A percentile compares a stretch with the other conserved stretches of the same genome.
Evolutionary conservation across 2,888 invertebrate species (phyloP).

Genomic region (Thyatira batis): DNA sequence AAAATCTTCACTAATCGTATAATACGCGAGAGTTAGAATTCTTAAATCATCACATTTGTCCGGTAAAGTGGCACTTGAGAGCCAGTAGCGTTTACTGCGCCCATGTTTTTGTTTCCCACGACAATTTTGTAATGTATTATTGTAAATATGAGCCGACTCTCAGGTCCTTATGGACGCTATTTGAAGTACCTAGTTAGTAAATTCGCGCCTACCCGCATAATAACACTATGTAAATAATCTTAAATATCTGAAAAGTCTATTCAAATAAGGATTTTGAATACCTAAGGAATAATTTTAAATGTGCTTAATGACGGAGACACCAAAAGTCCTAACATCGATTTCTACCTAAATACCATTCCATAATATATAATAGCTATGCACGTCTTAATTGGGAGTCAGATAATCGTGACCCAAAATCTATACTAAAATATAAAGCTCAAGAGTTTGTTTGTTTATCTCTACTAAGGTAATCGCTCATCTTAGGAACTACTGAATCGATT

Average conservation of each 20-base stretch:
- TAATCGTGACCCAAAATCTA: too few relatives aligned
- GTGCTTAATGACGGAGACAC: too few relatives aligned
- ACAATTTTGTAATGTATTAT: conserved; percentile 22
- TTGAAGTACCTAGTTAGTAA: background rate
- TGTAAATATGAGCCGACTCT: conserved; percentile 30
- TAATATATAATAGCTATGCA: too few relatives aligned
- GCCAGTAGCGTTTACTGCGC: background rate
- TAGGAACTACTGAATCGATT: too few relatives aligned
- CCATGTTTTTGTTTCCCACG: conserved; percentile 40
- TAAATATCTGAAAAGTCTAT: background rate
- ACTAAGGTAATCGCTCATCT: too few relatives aligned
- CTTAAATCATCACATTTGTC: conserved; percentile 5
- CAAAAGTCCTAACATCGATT: too few relatives aligned
- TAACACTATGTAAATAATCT: background rate
- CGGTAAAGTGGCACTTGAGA: background rate
- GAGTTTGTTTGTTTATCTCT: too few relatives aligned
- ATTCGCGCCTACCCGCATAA: background rate
- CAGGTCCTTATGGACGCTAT: background rate
- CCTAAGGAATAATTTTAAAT: too few relatives aligned
- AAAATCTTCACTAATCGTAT: background rate
- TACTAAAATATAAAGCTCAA: too few relatives aligned
- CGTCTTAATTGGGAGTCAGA: too few relatives aligned
- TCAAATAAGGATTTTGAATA: background rate
- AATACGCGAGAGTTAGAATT: background rate
- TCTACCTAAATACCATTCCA: too few relatives aligned